Evolutionary conservation across 2,888 invertebrate species (phyloP).

Genomic region (Ornithoptera alexandrae): DNA sequence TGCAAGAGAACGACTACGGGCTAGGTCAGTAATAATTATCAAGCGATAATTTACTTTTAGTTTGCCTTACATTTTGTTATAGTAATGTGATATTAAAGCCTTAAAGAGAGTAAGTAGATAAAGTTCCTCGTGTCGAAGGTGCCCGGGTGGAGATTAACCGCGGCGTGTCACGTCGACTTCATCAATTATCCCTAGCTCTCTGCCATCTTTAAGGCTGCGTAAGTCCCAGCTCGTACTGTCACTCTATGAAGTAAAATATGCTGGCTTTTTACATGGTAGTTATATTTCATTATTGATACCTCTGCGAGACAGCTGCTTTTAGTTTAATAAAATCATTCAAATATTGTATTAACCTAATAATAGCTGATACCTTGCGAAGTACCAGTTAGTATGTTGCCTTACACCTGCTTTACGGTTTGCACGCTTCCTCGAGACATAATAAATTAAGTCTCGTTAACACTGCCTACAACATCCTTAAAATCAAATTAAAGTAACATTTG

Average conservation of each 20-base stretch:
- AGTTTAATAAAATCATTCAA: too few relatives aligned
- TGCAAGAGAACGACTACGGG: not conserved
- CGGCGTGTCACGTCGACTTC: conserved; percentile 60
- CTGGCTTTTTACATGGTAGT: not conserved
- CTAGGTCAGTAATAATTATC: not conserved
- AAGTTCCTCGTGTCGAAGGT: conserved; percentile 56
- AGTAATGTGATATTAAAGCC: conserved; percentile 17
- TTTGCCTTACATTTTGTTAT: not conserved
- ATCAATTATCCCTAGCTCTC: conserved; percentile 61
- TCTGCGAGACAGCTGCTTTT: too few relatives aligned
- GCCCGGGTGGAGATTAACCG: conserved; percentile 54
- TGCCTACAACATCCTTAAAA: too few relatives aligned
- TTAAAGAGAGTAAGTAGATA: conserved; percentile 49
- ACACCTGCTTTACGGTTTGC: conserved; percentile 34
- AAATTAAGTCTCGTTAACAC: too few relatives aligned
- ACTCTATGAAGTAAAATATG: not conserved
- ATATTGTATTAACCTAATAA: too few relatives aligned
- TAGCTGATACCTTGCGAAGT: not conserved
- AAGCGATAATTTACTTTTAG: not conserved
- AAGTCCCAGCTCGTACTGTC: conserved; percentile 35
- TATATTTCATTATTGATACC: too few relatives aligned
- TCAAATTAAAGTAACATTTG: too few relatives aligned
- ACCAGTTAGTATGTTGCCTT: conserved; percentile 46
- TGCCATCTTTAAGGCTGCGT: conserved; percentile 34
- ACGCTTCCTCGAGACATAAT: too few relatives aligned